Evolutionary conservation across 2,797 vertebrate genomes (phyloP).

Genomic region (Gambelia wislizenii): DNA sequence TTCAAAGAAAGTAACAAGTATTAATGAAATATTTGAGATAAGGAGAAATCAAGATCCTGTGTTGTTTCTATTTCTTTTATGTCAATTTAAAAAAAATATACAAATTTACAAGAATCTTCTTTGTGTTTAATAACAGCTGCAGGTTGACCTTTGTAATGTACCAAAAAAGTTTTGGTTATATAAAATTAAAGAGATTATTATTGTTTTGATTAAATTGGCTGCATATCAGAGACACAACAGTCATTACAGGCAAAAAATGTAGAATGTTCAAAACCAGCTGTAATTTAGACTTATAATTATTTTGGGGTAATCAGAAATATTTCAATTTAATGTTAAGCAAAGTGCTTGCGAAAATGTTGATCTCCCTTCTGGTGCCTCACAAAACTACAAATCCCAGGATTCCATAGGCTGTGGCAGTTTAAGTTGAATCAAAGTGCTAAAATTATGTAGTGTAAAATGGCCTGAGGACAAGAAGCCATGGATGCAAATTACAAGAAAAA

Average conservation of each 20-base stretch:
- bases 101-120: background rate
- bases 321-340: background rate
- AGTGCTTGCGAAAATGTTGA: background rate
- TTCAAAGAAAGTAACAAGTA: background rate
- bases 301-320: background rate
- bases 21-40: background rate
- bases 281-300: background rate
- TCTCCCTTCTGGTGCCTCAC: no score
- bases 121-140: slow-evolving; percentile 1
- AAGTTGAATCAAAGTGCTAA: no score
- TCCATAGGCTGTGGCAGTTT: no score
- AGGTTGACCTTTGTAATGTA: background rate
- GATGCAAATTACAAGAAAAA: no score
- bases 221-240: background rate
- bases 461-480: no score
- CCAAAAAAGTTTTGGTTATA: background rate
- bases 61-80: background rate
- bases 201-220: background rate
- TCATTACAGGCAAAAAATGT: background rate
- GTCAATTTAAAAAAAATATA: background rate
- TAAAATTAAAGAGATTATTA: background rate
- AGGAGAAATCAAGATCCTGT: background rate
- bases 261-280: background rate
- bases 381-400: no score
- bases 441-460: no score